These are phyloP conservation scores for Coelogynopora nodosa DNA, from an alignment of 2,888 invertebrate species.

Conservation along the genomic window DNA sequence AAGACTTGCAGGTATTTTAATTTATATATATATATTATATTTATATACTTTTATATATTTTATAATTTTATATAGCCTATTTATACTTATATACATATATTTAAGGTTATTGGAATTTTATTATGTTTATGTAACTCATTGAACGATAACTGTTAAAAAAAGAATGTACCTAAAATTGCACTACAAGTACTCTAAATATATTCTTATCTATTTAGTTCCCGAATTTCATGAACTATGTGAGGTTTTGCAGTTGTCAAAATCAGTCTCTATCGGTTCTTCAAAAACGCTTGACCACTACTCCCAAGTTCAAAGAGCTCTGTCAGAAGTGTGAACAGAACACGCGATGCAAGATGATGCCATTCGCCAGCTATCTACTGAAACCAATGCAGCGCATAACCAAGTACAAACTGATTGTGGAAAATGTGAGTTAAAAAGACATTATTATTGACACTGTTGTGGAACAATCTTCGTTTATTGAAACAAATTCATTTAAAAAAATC, in stretches of 20 bases:
- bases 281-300: slow-evolving; percentile 53
- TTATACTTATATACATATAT: too few species aligned
- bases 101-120: too few species aligned
- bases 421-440: slow-evolving; percentile 66
- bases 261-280: slow-evolving; percentile 71
- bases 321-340: slow-evolving; percentile 44
- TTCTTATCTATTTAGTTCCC: slow-evolving; percentile 71
- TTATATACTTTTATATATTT: too few species aligned
- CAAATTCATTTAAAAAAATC: too few species aligned
- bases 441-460: too few species aligned
- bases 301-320: slow-evolving; percentile 39
- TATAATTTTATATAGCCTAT: too few species aligned
- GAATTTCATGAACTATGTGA: slow-evolving; percentile 70
- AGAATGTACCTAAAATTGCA: too few species aligned
- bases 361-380: slow-evolving; percentile 73
- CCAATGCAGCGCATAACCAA: slow-evolving; percentile 78
- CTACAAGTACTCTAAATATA: too few species aligned
- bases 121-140: too few species aligned
- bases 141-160: too few species aligned
- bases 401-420: slow-evolving; percentile 72
- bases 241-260: slow-evolving; percentile 73
- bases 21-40: too few species aligned
- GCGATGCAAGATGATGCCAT: slow-evolving; percentile 64
- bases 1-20: too few species aligned
- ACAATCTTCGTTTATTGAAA: not conserved